Evolutionary conservation across 2,113 vertebrate genomes (phyloP), one percentile per base, ranked within the genome.

Genomic region (Chloropsis cyanopogon): DNA sequence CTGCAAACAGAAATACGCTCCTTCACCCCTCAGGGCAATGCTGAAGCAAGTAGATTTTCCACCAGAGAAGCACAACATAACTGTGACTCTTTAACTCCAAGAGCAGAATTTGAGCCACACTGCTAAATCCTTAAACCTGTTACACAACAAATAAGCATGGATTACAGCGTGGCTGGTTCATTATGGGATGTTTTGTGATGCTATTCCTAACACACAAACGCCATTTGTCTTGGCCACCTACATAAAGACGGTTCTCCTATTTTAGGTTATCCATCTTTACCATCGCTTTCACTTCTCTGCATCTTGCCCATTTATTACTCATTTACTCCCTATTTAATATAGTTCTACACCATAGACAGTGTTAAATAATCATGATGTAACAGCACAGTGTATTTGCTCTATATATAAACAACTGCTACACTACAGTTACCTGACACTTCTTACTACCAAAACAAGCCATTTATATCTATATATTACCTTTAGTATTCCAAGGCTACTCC

Each of bases 111-210:
- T 82, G 69, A 93, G 87, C 77, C 49, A 79, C 52, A 7, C 82
- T 56, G 82, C 77, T 82, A 96, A 97, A 68, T 90, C 96, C 93
- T 87, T 93, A 97, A 96, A 96, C 95, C 64, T 78, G 97, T 98
- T 98, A 98, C 95, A 97, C 98, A 98, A 98, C 96, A 96, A 97
- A 91, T 98, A 97, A 97, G 97, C 95, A 88, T 94, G 97, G 97
- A 98, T 98, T 98, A 98, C 56, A 75, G 96, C 64, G 5, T 97
- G 90, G 90, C 52, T 66, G 68, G 60, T 56, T 87, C 77, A 86
- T 93, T 77, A 90, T 26, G 82, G 88, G 95, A 90, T 90, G 85
- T 76, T 93, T 71, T 54, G 63, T 73, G 91, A 86, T 90, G 60
- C 78, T 90, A 44, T 90, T 93, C 88, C 88, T 90, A 84, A 86